Evolutionary conservation across 1,140 invertebrate genomes (phyloP).

Genomic region (Hydropsyche tenuis): DNA sequence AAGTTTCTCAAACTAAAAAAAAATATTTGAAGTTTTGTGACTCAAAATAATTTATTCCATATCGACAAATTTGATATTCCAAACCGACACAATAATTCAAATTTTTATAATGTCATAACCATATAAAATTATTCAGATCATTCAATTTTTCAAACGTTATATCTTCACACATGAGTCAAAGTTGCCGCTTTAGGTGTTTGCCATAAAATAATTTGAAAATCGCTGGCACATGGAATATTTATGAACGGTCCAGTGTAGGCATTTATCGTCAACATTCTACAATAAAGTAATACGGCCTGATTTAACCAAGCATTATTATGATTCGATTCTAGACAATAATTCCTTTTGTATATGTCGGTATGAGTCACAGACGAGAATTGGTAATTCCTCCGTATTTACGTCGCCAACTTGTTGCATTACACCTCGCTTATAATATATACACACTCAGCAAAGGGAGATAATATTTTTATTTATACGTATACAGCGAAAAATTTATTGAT

Average conservation of each 20-base stretch:
- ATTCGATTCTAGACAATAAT: conserved; percentile 42
- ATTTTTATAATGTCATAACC: too few species aligned
- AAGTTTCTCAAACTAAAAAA: too few species aligned
- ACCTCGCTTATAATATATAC: conserved; percentile 39
- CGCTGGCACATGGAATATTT: conserved; percentile 16
- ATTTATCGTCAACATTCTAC: conserved; percentile 46
- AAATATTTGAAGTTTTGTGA: too few species aligned
- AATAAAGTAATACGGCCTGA: conserved; percentile 49
- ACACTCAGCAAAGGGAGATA: too few species aligned
- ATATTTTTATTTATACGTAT: too few species aligned
- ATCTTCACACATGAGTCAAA: too few species aligned
- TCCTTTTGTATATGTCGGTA: conserved; percentile 22
- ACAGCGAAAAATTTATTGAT: conserved; percentile 1
- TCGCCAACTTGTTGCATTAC: conserved; percentile 40
- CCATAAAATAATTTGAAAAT: conserved; percentile 11
- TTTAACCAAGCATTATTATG: conserved; percentile 43
- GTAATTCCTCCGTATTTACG: conserved; percentile 36
- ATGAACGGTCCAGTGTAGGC: conserved; percentile 37
- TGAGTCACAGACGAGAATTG: conserved; percentile 42
- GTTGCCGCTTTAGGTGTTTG: too few species aligned
- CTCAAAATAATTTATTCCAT: too few species aligned
- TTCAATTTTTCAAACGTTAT: too few species aligned
- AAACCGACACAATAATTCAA: too few species aligned
- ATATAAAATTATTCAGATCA: too few species aligned
- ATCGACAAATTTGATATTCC: too few species aligned